These are phyloP conservation scores for Montipora sp. DNA, from an alignment of 64 coral and sea anemone genomes.

Conservation along the genomic window DNA sequence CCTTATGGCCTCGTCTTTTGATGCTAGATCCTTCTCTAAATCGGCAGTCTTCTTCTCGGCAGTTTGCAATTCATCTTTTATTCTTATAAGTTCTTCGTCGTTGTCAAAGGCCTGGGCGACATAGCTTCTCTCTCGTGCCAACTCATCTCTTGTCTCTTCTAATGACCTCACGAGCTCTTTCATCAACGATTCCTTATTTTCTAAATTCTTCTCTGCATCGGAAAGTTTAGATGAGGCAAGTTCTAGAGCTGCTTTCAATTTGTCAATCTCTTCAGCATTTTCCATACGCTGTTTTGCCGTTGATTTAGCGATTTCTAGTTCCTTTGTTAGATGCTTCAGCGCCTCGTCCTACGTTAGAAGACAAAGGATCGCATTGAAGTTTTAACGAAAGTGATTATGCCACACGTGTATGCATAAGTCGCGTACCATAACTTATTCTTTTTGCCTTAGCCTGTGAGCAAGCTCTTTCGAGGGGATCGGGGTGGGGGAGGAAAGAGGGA, in stretches of 20 bases:
- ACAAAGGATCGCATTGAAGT: background rate
- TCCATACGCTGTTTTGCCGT: background rate
- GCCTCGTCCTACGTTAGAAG: conserved; percentile 45
- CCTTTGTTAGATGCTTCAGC: conserved; percentile 62
- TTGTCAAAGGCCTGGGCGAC: conserved; percentile 32
- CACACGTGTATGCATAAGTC: too few relatives aligned
- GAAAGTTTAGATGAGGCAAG: conserved; percentile 14
- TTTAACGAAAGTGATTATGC: too few relatives aligned
- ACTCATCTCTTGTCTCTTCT: conserved; percentile 59
- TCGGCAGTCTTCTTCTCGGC: background rate
- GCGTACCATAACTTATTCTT: too few relatives aligned
- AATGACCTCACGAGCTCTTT: conserved; percentile 76
- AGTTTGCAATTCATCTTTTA: conserved; percentile 60
- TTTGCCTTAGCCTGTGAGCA: too few relatives aligned
- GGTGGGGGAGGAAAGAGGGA: too few relatives aligned
- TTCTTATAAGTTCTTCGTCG: conserved; percentile 34
- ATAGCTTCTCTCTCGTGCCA: conserved; percentile 43
- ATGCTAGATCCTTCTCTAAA: conserved; percentile 1
- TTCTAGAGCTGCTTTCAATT: conserved; percentile 29
- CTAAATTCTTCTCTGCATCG: conserved; percentile 45
- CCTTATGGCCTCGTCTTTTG: background rate
- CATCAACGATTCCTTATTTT: conserved; percentile 61
- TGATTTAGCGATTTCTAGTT: conserved; percentile 40
- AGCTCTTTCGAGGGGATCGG: too few relatives aligned
- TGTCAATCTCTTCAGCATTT: background rate